A percentile compares a stretch with the other conserved stretches of the same genome.
These are phyloP conservation scores for Proterorhinus semilunaris DNA, from an alignment of 2,113 vertebrate species.

Conservation along the genomic window DNA sequence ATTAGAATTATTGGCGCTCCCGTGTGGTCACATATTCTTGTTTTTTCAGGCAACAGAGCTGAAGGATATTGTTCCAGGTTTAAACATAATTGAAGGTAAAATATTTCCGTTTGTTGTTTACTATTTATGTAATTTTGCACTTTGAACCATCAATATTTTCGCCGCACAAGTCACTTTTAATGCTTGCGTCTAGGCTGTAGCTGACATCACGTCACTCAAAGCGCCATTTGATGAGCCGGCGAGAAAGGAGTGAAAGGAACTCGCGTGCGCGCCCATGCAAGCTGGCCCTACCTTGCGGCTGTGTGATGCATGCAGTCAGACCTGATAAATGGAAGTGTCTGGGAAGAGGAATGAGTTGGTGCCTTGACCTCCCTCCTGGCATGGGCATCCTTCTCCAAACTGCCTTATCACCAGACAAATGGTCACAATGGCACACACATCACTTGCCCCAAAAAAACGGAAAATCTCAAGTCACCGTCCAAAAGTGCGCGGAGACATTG, in stretches of 20 bases:
- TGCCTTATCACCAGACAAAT: conserved; percentile 70
- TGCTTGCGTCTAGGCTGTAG: neutral
- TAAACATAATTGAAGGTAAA: no score
- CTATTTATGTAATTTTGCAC: no score
- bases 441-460: conserved; percentile 29
- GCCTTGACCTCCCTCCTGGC: conserved; percentile 73
- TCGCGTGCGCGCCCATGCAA: conserved; percentile 18
- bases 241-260: neutral
- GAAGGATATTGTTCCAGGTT: no score
- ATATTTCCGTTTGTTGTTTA: no score
- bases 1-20: no score
- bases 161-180: no score
- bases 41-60: no score
- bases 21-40: no score
- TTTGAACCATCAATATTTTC: no score
- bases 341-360: conserved; percentile 67
- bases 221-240: conserved; percentile 15
- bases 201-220: neutral
- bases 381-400: conserved; percentile 67
- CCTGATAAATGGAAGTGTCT: conserved; percentile 71
- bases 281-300: conserved; percentile 48
- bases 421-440: conserved; percentile 59
- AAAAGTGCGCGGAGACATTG: conserved; percentile 33
- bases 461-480: conserved; percentile 45
- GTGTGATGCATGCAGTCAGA: conserved; percentile 64